These are phyloP conservation scores for Plemyria rubiginata DNA, from an alignment of 2,888 invertebrate species.

Conservation along the genomic window DNA sequence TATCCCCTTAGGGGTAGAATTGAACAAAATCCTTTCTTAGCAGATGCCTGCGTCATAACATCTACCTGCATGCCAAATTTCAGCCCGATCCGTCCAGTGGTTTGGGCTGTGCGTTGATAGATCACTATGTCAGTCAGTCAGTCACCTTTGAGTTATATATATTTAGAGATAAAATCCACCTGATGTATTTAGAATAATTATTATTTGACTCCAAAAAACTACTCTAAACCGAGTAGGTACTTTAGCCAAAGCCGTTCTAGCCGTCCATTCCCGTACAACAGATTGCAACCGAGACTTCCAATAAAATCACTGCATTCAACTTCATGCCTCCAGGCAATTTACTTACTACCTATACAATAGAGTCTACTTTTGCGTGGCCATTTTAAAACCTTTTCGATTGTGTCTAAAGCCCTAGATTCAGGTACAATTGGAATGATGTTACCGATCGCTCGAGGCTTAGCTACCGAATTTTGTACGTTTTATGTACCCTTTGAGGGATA, in stretches of 20 bases:
- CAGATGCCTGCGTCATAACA: too few relatives aligned
- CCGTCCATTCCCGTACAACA: conserved; percentile 33
- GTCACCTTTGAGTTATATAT: too few relatives aligned
- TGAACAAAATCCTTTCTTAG: too few relatives aligned
- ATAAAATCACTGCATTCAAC: conserved; percentile 40
- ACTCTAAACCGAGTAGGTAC: conserved; percentile 12
- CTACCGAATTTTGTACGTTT: conserved; percentile 36
- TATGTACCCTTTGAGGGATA: conserved; percentile 33
- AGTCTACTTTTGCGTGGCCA: conserved; percentile 26
- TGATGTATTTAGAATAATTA: too few relatives aligned
- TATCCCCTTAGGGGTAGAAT: too few relatives aligned
- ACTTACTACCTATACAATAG: conserved; percentile 20
- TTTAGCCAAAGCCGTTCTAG: conserved; percentile 17
- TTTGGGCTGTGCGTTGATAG: too few relatives aligned
- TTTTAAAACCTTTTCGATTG: conserved; percentile 29
- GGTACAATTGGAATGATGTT: conserved; percentile 36
- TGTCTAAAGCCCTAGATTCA: conserved; percentile 43
- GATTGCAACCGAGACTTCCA: conserved; percentile 37
- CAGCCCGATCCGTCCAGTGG: too few relatives aligned
- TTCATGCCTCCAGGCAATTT: conserved; percentile 30
- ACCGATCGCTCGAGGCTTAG: conserved; percentile 39
- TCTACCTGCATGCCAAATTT: too few relatives aligned
- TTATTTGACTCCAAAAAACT: conserved; percentile 9
- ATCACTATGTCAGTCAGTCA: too few relatives aligned
- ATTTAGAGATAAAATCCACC: too few relatives aligned